These are phyloP conservation scores for Capromys pilorides DNA, from an alignment of 2,797 vertebrate species.

Conservation along the genomic window DNA sequence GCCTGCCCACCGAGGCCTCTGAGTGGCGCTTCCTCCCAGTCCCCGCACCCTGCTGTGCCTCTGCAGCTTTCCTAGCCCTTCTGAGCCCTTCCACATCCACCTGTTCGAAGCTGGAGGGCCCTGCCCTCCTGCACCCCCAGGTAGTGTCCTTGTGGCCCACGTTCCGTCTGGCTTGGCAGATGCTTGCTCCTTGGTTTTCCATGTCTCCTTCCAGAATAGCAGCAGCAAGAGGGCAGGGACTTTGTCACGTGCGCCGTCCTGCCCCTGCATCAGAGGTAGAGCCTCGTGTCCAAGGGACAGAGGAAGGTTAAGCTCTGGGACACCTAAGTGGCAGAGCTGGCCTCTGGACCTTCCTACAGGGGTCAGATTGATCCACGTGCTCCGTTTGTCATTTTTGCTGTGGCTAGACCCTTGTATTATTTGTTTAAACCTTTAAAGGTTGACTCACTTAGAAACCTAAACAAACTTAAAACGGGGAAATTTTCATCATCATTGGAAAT, in stretches of 20 bases:
- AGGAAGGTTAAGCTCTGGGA: neutral
- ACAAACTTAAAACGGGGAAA: constrained; percentile 1
- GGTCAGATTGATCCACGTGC: neutral
- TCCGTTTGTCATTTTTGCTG: neutral
- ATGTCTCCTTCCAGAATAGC: neutral
- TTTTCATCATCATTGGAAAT: neutral
- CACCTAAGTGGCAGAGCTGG: neutral
- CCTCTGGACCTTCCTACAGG: neutral
- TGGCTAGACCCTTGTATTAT: neutral
- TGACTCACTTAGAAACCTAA: neutral
- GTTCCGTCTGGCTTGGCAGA: neutral
- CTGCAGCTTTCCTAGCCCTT: neutral
- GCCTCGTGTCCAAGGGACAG: neutral
- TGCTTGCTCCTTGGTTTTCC: neutral
- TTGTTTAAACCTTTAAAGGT: constrained; percentile 12
- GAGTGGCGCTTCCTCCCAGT: accelerated
- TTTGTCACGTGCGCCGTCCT: neutral
- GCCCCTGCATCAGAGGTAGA: neutral
- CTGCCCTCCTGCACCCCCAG: neutral
- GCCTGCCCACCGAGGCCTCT: neutral
- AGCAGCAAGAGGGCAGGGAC: neutral
- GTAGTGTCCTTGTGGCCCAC: neutral
- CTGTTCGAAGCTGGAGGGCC: neutral
- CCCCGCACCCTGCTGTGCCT: neutral
- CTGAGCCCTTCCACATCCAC: neutral